phyloP scores from a whole-genome alignment of 2,888 invertebrate species.

The Morpho helenor region DNA sequence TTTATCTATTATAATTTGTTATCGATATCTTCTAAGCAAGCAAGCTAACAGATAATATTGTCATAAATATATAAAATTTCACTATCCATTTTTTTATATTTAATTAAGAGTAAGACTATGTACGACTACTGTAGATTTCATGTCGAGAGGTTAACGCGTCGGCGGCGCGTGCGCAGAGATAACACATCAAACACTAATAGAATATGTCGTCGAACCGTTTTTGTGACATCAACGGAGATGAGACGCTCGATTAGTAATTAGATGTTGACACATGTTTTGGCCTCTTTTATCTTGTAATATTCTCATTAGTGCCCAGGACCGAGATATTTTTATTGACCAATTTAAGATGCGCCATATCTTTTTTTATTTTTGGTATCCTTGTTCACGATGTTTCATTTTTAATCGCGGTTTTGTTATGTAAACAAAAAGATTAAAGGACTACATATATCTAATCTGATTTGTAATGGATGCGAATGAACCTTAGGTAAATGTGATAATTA shows the following conservation, averaged over 20 bases:
- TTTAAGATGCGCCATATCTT: conserved; percentile 30
- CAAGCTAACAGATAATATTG: no score
- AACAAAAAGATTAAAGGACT: no score
- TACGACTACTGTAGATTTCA: neutral
- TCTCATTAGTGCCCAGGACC: conserved; percentile 51
- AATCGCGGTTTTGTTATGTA: neutral
- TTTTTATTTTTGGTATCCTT: conserved; percentile 25
- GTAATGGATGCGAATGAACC: no score
- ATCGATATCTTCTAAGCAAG: no score
- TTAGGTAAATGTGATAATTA: no score
- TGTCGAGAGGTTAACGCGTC: conserved; percentile 4
- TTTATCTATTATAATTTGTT: no score
- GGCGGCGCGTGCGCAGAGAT: conserved; percentile 51
- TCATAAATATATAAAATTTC: no score
- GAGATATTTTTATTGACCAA: conserved; percentile 51
- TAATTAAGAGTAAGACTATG: neutral
- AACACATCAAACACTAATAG: conserved; percentile 57
- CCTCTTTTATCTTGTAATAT: conserved; percentile 61
- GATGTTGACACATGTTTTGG: conserved; percentile 71
- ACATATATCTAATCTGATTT: no score
- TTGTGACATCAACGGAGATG: conserved; percentile 58
- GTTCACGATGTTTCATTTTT: conserved; percentile 20
- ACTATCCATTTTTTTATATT: no score
- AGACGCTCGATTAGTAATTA: conserved; percentile 73
- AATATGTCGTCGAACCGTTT: conserved; percentile 62